phyloP scores from a whole-genome alignment of 1,140 invertebrate genomes.

The Drosophila truncata region DNA sequence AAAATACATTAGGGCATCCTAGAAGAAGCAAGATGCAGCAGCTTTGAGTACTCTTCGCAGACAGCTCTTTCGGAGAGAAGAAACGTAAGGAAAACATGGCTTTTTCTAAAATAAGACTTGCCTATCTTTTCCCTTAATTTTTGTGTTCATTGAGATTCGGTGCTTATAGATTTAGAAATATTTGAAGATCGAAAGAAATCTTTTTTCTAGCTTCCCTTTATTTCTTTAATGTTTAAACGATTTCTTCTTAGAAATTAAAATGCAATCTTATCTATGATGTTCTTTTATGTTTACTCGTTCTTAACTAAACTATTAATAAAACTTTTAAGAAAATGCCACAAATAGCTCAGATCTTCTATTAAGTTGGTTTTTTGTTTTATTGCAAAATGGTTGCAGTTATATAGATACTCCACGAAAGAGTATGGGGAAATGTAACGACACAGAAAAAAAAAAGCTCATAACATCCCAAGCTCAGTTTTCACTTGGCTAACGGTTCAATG shows the following conservation, averaged over 20 bases:
- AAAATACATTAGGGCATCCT: conserved; percentile 38
- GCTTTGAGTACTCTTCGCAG: conserved; percentile 9
- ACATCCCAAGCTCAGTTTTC: conserved; percentile 56
- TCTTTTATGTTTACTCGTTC: neutral
- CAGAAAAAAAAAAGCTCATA: conserved; percentile 37
- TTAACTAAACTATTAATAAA: neutral
- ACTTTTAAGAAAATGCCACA: neutral
- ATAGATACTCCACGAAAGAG: neutral
- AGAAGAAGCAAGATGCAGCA: conserved; percentile 12
- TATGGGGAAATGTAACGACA: conserved; percentile 13
- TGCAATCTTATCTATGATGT: neutral
- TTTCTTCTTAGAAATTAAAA: neutral
- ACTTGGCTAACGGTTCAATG: conserved; percentile 69
- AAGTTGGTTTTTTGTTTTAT: neutral
- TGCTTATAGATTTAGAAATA: neutral
- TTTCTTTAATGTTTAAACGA: neutral
- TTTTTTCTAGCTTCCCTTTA: neutral
- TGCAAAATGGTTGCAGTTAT: neutral
- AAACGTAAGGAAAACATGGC: no score
- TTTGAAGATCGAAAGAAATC: neutral
- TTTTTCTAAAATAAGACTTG: neutral
- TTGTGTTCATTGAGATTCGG: neutral
- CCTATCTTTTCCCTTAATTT: neutral
- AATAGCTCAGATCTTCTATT: neutral
- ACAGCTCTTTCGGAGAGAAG: neutral